These are phyloP conservation scores for Chouioia cunea DNA, from an alignment of 2,888 invertebrate species.

Conservation along the genomic window DNA sequence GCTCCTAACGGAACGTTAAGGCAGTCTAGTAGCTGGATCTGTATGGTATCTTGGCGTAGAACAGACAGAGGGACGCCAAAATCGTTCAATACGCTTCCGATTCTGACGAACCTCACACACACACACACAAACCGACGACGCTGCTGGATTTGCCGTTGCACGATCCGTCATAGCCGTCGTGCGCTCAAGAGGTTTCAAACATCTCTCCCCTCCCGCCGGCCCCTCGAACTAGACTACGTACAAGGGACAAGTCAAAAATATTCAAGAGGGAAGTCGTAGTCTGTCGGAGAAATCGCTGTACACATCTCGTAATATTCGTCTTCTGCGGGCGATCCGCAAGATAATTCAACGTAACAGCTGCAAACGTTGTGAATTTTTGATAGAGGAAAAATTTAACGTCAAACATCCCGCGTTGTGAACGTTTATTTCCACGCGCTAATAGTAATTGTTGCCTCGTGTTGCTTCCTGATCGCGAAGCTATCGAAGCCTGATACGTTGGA, in stretches of 20 bases:
- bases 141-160: too few species aligned
- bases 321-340: too few species aligned
- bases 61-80: conserved; percentile 1
- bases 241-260: conserved; percentile 30
- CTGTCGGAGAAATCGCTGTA: neutral
- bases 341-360: too few species aligned
- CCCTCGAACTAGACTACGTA: conserved; percentile 32
- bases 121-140: too few species aligned
- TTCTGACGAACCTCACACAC: conserved; percentile 33
- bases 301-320: too few species aligned
- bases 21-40: neutral
- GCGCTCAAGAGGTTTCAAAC: conserved; percentile 32
- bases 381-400: too few species aligned
- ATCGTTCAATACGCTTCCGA: conserved; percentile 37
- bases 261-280: conserved; percentile 17
- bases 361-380: too few species aligned
- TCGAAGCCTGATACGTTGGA: conserved; percentile 33
- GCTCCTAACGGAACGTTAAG: neutral
- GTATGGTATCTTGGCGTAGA: neutral
- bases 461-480: too few species aligned
- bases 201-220: too few species aligned
- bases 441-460: conserved; percentile 17
- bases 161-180: neutral
- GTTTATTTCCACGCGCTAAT: neutral
- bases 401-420: too few species aligned